Percentiles rank a stretch among this genome's conserved stretches.
phyloP scores from a whole-genome alignment of 2,113 vertebrate genomes.

The Pavo muticus region DNA sequence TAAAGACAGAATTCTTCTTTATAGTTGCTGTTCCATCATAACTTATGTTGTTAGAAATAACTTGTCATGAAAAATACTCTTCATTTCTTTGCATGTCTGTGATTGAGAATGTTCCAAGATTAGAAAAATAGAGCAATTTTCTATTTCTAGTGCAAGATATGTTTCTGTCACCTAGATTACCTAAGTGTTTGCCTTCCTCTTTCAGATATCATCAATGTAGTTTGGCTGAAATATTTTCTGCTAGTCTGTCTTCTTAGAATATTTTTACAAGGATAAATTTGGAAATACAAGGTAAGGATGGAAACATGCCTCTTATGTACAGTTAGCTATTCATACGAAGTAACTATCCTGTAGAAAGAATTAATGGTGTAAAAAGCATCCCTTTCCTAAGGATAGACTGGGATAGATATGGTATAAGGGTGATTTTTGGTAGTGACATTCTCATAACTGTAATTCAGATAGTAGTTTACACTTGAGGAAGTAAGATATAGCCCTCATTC shows the following conservation, averaged over 20 bases:
- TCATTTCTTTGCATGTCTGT: background rate
- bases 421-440: background rate
- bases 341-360: background rate
- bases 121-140: background rate
- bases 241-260: background rate
- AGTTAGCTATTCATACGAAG: background rate
- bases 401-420: fast-evolving
- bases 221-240: background rate
- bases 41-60: background rate
- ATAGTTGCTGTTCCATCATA: background rate
- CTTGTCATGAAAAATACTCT: background rate
- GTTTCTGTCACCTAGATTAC: background rate
- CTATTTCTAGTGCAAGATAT: background rate
- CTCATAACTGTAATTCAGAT: background rate
- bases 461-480: background rate
- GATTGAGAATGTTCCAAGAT: background rate
- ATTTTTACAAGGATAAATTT: background rate
- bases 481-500: background rate
- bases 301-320: fast-evolving
- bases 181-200: background rate
- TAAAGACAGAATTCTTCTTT: slow-evolving; percentile 18
- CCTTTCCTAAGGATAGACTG: background rate
- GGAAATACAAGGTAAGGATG: background rate
- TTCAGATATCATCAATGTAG: background rate
- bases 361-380: background rate